Evolutionary conservation across 2,113 vertebrate genomes (phyloP).

Genomic region (Andinoacara biseriatus): DNA sequence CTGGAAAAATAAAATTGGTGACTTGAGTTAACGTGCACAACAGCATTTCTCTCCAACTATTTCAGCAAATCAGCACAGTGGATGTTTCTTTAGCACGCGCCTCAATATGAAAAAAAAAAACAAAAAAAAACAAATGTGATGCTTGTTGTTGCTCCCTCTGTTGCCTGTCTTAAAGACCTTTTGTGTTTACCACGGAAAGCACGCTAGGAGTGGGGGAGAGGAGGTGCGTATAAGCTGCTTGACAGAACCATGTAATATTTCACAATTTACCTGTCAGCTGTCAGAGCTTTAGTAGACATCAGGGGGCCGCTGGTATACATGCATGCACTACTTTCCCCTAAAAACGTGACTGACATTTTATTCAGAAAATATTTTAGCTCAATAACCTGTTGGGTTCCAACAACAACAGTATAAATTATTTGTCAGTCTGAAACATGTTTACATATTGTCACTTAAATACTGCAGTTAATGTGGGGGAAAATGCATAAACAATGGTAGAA

Average conservation of each 20-base stretch:
- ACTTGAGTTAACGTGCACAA: neutral
- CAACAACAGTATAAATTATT: neutral
- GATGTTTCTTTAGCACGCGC: neutral
- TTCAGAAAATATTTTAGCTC: conserved; percentile 13
- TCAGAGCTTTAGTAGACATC: conserved; percentile 54
- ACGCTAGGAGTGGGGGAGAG: conserved; percentile 13
- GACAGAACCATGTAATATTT: conserved; percentile 64
- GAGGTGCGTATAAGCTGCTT: conserved; percentile 44
- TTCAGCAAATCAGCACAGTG: neutral
- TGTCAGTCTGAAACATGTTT: neutral
- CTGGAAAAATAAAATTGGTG: neutral
- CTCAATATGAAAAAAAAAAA: conserved; percentile 33
- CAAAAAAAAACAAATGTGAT: neutral
- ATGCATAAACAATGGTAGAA: conserved; percentile 15
- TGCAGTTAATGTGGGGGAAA: neutral
- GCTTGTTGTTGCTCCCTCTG: neutral
- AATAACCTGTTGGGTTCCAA: neutral
- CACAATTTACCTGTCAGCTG: conserved; percentile 69
- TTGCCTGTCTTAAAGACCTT: conserved; percentile 16
- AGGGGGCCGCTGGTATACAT: conserved; percentile 19
- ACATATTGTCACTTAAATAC: conserved; percentile 2
- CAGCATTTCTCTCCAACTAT: neutral
- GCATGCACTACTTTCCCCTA: conserved; percentile 36
- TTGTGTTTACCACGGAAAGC: conserved; percentile 31
- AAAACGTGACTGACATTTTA: conserved; percentile 30